phyloP scores from a whole-genome alignment of 2,113 vertebrate species.

The Larimichthys polyactis region DNA sequence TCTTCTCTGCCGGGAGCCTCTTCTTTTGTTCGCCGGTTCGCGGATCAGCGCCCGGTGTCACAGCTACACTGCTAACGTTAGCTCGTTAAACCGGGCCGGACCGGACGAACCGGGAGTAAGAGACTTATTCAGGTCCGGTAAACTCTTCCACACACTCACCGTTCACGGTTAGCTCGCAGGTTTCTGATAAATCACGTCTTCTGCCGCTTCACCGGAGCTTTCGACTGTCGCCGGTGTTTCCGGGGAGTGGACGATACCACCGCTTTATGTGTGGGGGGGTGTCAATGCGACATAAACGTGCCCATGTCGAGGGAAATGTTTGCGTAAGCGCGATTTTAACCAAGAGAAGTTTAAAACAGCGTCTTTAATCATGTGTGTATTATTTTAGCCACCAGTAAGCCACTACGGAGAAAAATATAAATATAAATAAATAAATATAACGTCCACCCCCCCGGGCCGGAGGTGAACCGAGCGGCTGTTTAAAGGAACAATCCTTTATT shows the following conservation, averaged over 20 bases:
- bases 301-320: accelerated
- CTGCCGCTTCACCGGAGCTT: slow-evolving; percentile 11
- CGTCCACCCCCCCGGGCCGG: neutral
- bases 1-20: neutral
- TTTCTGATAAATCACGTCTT: slow-evolving; percentile 13
- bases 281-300: accelerated
- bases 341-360: neutral
- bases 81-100: neutral
- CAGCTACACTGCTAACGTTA: slow-evolving; percentile 26
- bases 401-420: accelerated
- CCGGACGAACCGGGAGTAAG: accelerated
- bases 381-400: neutral
- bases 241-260: slow-evolving; percentile 54
- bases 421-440: no score
- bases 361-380: accelerated
- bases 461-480: neutral
- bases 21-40: slow-evolving; percentile 64
- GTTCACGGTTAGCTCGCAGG: neutral
- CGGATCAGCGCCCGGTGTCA: slow-evolving; percentile 17
- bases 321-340: neutral
- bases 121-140: accelerated
- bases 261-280: neutral
- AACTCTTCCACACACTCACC: slow-evolving; percentile 26
- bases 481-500: slow-evolving; percentile 55
- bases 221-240: slow-evolving; percentile 56